These are phyloP conservation scores for Micromys minutus DNA, from an alignment of 2,113 vertebrate genomes.

Conservation along the genomic window DNA sequence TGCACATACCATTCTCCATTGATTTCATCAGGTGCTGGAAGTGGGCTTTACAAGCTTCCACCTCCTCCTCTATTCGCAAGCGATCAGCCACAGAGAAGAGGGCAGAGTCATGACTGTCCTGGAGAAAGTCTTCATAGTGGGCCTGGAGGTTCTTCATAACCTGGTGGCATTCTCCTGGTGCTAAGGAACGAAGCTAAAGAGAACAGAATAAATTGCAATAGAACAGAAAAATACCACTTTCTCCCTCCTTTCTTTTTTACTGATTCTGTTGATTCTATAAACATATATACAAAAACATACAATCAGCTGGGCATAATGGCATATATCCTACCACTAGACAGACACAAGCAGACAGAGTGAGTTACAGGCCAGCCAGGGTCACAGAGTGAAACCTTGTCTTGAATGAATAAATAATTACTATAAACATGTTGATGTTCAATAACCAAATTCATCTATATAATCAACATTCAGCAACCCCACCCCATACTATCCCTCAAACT, in stretches of 20 bases:
- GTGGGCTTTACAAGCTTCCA: conserved; percentile 90
- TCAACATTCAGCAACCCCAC: background rate
- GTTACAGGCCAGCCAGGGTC: background rate
- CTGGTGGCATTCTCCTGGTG: conserved; percentile 90
- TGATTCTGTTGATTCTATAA: background rate
- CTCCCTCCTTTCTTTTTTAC: background rate
- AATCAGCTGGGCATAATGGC: background rate
- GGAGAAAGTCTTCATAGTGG: conserved; percentile 93
- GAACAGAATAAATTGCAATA: background rate
- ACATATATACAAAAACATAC: conserved; percentile 24
- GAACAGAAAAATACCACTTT: background rate
- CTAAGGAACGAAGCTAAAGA: conserved; percentile 89
- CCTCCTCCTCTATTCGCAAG: conserved; percentile 91
- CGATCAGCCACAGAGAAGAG: conserved; percentile 91
- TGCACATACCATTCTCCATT: conserved; percentile 92
- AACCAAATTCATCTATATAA: background rate
- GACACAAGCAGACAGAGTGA: background rate
- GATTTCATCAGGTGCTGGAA: conserved; percentile 91
- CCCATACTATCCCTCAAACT: background rate
- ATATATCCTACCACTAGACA: background rate
- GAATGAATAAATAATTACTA: background rate
- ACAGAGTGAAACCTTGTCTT: background rate
- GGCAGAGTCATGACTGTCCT: conserved; percentile 93
- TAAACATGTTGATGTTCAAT: conserved; percentile 26
- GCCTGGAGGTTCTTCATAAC: conserved; percentile 90